phyloP scores from a whole-genome alignment of 2,113 vertebrate species.

The Rynchops niger region DNA sequence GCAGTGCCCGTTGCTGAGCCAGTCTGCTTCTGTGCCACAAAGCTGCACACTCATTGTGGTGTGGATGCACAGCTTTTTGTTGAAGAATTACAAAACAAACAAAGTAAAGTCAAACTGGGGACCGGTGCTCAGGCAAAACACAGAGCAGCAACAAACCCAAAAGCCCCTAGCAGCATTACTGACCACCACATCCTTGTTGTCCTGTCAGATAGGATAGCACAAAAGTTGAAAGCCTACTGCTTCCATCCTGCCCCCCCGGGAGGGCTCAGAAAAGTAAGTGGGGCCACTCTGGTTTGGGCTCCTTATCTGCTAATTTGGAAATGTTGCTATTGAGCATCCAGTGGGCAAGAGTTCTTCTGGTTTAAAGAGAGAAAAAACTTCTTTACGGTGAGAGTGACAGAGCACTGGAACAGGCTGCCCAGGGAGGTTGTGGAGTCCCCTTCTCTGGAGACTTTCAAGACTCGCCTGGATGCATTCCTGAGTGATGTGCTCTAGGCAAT shows the following conservation, averaged over 20 bases:
- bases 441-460: too few species aligned
- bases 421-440: too few species aligned
- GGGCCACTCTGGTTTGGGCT: background rate
- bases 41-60: background rate
- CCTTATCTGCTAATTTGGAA: background rate
- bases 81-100: background rate
- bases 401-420: too few species aligned
- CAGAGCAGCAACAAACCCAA: background rate
- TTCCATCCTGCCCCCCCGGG: background rate
- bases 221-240: background rate
- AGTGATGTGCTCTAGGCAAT: too few species aligned
- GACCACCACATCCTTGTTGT: background rate
- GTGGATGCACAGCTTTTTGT: background rate
- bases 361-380: background rate
- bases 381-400: too few species aligned
- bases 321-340: accelerated
- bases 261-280: background rate
- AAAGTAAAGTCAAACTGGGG: background rate
- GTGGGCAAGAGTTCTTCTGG: background rate
- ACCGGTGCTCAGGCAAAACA: background rate
- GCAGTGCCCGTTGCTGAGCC: background rate
- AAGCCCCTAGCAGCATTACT: background rate
- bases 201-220: background rate
- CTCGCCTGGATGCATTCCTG: too few species aligned
- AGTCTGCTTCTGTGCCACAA: background rate